Conservation (phyloP, 2,888 invertebrate genomes). For the Leucophenga montana region DNA sequence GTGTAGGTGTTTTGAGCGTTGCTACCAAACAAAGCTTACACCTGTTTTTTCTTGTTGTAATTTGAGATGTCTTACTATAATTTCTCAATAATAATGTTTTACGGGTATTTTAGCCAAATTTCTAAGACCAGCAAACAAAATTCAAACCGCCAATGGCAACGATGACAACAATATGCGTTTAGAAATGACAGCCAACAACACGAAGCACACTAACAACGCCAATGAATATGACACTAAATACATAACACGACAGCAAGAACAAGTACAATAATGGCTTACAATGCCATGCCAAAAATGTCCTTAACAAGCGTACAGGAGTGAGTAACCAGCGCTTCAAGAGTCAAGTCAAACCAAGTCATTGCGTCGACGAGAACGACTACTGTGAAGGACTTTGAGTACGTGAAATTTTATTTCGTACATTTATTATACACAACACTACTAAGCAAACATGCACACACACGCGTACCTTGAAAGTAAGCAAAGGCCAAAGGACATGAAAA, state of each 20-base stretch:
- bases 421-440: conserved; percentile 36
- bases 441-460: conserved; percentile 31
- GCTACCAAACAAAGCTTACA: too few relatives aligned
- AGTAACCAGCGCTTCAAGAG: conserved; percentile 17
- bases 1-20: too few relatives aligned
- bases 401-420: conserved; percentile 38
- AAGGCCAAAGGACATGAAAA: background rate
- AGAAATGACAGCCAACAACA: background rate
- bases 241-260: conserved; percentile 13
- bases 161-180: background rate
- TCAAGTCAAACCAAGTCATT: conserved; percentile 19
- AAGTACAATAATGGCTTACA: conserved; percentile 9
- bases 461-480: background rate
- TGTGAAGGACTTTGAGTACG: conserved; percentile 6
- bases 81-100: too few relatives aligned
- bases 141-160: background rate
- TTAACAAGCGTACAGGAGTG: conserved; percentile 11
- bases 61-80: too few relatives aligned
- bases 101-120: too few relatives aligned
- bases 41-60: too few relatives aligned
- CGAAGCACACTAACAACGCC: too few relatives aligned
- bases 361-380: too few relatives aligned
- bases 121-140: background rate
- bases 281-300: conserved; percentile 21
- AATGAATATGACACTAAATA: conserved; percentile 23